Evolutionary conservation across 2,797 vertebrate species (phyloP), one percentile per base, ranked within the genome.

Genomic region (Fundulus diaphanus): DNA sequence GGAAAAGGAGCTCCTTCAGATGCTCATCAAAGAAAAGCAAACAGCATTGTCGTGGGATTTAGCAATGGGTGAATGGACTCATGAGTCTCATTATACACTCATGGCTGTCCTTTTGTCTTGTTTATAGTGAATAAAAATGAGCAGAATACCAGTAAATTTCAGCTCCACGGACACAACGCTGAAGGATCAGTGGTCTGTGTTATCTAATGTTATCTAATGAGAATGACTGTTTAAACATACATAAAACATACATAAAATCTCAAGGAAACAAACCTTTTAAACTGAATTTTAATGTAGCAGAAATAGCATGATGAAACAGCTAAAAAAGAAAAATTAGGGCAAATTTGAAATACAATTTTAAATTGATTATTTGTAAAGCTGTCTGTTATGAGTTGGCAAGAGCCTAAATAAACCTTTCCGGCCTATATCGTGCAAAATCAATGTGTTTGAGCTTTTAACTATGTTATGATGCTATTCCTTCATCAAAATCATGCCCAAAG

Each of bases 21-120:
- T 9, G 69, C 72, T 80, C 76, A 82, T 87, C 73, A 84, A 77
- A 44, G 68, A 42, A 42, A 7, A 31, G 68, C 65, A 27, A 0
- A 31, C 72, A 75, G 69, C 78, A 54, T 61, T 40, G 8, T 61
- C 69, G 54, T 57, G 49, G 76, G 67, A 49, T 12, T 31, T 27
- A 12, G 5, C 27, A 69, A 66, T 18, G 18, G 49, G 77, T 71
- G 44, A 80, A 80, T 68, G 16, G 57, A 57, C 51, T 8, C 54
- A 6, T 71, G 54, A 57, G 44, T 72, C 49, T 70, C 76, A 46
- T 73, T 56, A 54, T 11, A 35, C 66, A 20, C 16, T 79, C 48
- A 72, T 68, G 44, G 1, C 11, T 22, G 13, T 3, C 27, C 61
- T 74, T 52, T 54, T 33, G 44, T 81, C 27, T 33, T 29, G 27